Conservation (phyloP, 2,888 invertebrate species). For the Synergus itoensis region DNA sequence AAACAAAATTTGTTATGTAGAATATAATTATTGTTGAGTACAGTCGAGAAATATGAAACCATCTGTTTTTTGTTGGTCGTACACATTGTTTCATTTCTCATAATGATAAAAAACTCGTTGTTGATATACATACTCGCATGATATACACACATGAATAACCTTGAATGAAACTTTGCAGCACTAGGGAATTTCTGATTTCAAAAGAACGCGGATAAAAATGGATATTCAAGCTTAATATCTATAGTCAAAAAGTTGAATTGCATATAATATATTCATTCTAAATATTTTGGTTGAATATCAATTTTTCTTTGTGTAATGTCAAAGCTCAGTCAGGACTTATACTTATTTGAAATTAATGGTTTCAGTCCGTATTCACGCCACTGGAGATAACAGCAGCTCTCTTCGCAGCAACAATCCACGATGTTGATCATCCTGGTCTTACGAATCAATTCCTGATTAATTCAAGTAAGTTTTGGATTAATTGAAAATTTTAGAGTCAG, state of each 20-base stretch:
- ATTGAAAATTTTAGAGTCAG: not conserved
- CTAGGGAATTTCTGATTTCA: too few species aligned
- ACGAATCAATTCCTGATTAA: slow-evolving; percentile 99
- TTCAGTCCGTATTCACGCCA: slow-evolving; percentile 96
- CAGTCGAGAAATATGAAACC: not conserved
- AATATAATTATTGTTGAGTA: not conserved
- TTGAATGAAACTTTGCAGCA: too few species aligned
- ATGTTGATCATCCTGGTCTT: slow-evolving; percentile 99
- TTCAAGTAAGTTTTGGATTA: slow-evolving; percentile 84
- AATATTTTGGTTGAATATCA: not conserved
- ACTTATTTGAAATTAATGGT: not conserved
- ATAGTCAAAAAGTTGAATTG: too few species aligned
- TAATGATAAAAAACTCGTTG: not conserved
- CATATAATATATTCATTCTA: too few species aligned
- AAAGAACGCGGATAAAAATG: too few species aligned
- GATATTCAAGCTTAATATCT: too few species aligned
- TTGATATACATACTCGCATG: too few species aligned
- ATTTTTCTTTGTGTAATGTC: too few species aligned
- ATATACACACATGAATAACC: too few species aligned
- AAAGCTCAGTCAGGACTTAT: not conserved
- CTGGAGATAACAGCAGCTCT: slow-evolving; percentile 97
- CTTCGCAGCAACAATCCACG: slow-evolving; percentile 99
- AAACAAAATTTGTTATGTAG: not conserved
- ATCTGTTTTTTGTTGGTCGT: not conserved
- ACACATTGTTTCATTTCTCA: not conserved